phyloP scores from a whole-genome alignment of 2,888 invertebrate genomes.

The Hymenopus coronatus region DNA sequence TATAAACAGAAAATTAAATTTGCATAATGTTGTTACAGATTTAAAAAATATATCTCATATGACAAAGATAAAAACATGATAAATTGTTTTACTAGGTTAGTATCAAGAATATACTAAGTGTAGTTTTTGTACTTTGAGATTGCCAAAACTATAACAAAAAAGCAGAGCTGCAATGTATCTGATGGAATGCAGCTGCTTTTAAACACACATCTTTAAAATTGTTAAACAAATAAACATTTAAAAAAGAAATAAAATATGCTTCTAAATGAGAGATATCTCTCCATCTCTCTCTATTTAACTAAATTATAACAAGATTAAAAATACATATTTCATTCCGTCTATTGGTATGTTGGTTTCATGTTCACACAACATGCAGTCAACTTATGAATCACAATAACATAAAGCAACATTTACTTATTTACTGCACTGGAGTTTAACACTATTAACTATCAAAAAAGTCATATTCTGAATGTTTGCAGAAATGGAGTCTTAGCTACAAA shows the following conservation, averaged over 20 bases:
- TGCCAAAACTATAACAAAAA: not conserved
- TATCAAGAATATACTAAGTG: not conserved
- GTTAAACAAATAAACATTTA: not conserved
- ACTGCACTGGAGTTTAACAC: too few species aligned
- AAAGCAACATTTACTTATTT: too few species aligned
- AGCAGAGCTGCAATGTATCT: not conserved
- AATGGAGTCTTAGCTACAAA: not conserved
- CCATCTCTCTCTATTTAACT: too few species aligned
- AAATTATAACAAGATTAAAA: too few species aligned
- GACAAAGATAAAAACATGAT: not conserved
- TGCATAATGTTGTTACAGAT: not conserved
- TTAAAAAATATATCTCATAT: not conserved
- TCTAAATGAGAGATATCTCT: not conserved
- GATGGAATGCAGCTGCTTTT: not conserved
- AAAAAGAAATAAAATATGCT: not conserved
- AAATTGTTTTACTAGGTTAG: not conserved
- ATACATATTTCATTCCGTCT: too few species aligned
- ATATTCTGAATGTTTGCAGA: not conserved
- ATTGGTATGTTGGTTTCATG: not conserved
- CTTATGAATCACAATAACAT: too few species aligned
- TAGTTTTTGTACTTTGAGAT: not conserved
- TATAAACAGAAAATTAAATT: not conserved
- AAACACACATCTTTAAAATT: not conserved
- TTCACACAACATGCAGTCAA: not conserved
- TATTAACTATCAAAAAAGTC: too few species aligned